Evolutionary conservation across 2,113 vertebrate genomes (phyloP), one percentile per base, ranked within the genome.

Genomic region (Corythornis madagascariensis): DNA sequence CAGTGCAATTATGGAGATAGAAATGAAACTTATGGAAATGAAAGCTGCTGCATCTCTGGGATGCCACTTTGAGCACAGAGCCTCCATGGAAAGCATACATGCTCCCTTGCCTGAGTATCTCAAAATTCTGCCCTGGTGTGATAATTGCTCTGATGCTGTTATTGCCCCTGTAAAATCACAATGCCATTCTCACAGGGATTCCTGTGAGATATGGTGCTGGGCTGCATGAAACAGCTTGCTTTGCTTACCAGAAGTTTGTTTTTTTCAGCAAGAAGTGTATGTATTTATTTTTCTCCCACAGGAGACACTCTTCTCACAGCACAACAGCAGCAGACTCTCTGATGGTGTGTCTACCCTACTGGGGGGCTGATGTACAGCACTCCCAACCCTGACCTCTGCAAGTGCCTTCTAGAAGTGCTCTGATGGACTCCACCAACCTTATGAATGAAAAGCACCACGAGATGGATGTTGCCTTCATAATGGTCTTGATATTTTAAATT

Each of bases 401-500:
- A 57, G 16, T 21, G 4, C 13, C 7, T 70, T 70, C 38, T 10
- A 33, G n/a, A 9, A 21, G 18, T 4, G 2, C 52, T 15, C 52
- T 59, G 50, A 20, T 28, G 60, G 26, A n/a, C 28, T 25, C 26
- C 53, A 33, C 11, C n/a, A 11, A 6, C 4, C 43, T 24, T 2
- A 10, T 1, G 25, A 31, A 17, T 4, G 53, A 47, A 63, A 79
- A 73, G 2, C 33, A 13, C 22, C 0, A 0, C 0, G 1, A 50
- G 48, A 4, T 11, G 13, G 11, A 10, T 0, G 1, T 43, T 22
- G 0, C 31, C 73, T 84, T 72, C 14, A 2, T 8, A 16, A 26
- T 1, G 6, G 11, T 76, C 22, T 55, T n/a, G 71, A 19, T 31
- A 1, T 10, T 67, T 75, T 57, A 7, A 28, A 6, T 2, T 22